These are phyloP conservation scores for Sapayoa aenigma DNA, from an alignment of 2,113 vertebrate genomes.

Conservation along the genomic window DNA sequence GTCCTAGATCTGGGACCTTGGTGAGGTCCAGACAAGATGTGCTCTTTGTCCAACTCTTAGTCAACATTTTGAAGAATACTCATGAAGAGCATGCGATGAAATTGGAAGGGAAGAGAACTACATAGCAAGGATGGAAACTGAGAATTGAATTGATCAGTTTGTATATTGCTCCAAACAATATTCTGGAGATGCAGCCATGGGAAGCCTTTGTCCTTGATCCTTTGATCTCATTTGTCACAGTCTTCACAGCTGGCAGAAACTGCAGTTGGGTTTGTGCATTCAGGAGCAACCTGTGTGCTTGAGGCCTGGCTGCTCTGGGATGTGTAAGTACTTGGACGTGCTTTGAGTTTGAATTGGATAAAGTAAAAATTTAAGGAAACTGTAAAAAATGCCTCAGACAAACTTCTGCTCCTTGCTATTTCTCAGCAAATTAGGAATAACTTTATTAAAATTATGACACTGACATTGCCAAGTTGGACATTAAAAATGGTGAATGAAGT, in stretches of 20 bases:
- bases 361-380: not conserved
- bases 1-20: not conserved
- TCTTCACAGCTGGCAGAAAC: not conserved
- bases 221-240: not conserved
- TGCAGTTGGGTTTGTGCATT: not conserved
- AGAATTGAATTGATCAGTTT: not conserved
- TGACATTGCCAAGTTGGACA: not conserved
- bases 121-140: not conserved
- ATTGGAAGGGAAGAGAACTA: not conserved
- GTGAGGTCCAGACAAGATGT: not conserved
- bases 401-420: not conserved
- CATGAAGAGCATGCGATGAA: not conserved
- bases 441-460: not conserved
- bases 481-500: not conserved
- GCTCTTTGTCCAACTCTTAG: not conserved
- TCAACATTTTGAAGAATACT: not conserved
- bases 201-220: not conserved
- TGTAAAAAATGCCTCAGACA: not conserved
- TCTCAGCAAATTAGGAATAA: not conserved
- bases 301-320: not conserved
- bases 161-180: accelerated
- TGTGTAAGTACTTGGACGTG: not conserved
- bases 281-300: not conserved
- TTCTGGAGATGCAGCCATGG: not conserved
- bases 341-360: not conserved